These are phyloP conservation scores for Eilema sororculum DNA, from an alignment of 2,888 invertebrate genomes.

Conservation along the genomic window DNA sequence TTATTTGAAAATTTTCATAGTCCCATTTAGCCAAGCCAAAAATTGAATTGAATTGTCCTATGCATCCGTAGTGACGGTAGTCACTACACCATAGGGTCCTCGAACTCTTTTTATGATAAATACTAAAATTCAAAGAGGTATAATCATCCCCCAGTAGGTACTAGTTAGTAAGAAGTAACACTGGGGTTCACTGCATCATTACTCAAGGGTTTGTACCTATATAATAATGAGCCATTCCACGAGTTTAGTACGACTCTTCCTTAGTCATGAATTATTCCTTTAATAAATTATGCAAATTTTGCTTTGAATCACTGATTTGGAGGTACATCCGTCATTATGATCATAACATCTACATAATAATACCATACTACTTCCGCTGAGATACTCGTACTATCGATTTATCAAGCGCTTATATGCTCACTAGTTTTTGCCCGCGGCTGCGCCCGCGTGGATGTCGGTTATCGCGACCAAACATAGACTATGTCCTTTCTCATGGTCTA, in stretches of 20 bases:
- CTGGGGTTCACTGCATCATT: too few species aligned
- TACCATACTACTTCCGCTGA: slow-evolving; percentile 42
- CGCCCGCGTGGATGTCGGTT: too few species aligned
- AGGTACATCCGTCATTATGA: slow-evolving; percentile 35
- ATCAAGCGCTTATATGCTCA: slow-evolving; percentile 27
- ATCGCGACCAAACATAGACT: too few species aligned
- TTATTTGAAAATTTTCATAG: too few species aligned
- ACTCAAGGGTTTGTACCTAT: neutral
- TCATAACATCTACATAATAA: slow-evolving; percentile 35
- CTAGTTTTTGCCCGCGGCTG: too few species aligned
- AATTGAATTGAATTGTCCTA: too few species aligned
- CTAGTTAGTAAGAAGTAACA: too few species aligned
- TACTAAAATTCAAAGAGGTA: neutral
- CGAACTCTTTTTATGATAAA: neutral
- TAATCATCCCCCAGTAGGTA: too few species aligned
- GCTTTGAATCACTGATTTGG: slow-evolving; percentile 32
- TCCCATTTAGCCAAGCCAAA: too few species aligned
- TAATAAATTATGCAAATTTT: slow-evolving; percentile 39
- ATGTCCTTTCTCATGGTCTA: too few species aligned
- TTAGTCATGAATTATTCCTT: slow-evolving; percentile 34
- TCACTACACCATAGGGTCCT: neutral
- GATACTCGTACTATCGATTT: slow-evolving; percentile 36
- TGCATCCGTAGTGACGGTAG: too few species aligned
- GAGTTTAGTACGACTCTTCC: neutral
- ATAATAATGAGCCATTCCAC: neutral